A percentile compares a stretch with the other conserved stretches of the same genome.
Conservation (phyloP, 92 coral and sea anemone genomes). For the Anthopleura xanthogrammica region DNA sequence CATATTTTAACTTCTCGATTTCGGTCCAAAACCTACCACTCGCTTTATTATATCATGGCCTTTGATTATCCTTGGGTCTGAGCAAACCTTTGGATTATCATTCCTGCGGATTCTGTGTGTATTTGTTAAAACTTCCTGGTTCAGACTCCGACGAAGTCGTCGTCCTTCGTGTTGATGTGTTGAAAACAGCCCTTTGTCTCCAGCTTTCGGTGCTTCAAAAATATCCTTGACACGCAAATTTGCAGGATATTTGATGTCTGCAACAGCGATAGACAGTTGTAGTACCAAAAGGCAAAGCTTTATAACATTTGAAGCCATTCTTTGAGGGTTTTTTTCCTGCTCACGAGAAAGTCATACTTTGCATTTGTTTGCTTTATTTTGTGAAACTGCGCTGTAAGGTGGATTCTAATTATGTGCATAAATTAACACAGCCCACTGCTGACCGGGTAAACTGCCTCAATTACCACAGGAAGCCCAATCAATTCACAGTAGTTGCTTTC, state of each 20-base stretch:
- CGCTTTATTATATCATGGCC: background rate
- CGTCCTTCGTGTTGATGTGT: background rate
- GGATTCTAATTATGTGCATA: constrained; percentile 3
- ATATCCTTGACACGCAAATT: background rate
- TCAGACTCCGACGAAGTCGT: background rate
- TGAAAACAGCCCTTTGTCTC: background rate
- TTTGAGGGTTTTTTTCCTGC: background rate
- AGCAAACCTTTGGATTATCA: background rate
- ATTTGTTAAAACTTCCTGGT: background rate
- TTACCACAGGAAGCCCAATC: background rate
- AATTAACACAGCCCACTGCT: background rate
- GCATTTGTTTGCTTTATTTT: background rate
- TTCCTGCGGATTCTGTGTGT: constrained; percentile 20
- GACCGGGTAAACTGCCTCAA: background rate
- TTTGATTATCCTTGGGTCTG: constrained; percentile 4
- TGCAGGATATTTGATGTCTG: constrained; percentile 7
- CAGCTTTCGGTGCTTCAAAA: constrained; percentile 14
- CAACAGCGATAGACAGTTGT: constrained; percentile 6
- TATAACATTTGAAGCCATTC: constrained; percentile 13
- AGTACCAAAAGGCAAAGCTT: constrained; percentile 13
- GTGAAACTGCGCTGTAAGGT: constrained; percentile 1
- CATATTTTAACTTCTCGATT: background rate
- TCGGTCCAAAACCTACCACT: background rate
- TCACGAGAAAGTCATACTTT: background rate
- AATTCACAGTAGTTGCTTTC: no score